Conservation (phyloP, 1,140 invertebrate genomes). For the Nebria ingens region DNA sequence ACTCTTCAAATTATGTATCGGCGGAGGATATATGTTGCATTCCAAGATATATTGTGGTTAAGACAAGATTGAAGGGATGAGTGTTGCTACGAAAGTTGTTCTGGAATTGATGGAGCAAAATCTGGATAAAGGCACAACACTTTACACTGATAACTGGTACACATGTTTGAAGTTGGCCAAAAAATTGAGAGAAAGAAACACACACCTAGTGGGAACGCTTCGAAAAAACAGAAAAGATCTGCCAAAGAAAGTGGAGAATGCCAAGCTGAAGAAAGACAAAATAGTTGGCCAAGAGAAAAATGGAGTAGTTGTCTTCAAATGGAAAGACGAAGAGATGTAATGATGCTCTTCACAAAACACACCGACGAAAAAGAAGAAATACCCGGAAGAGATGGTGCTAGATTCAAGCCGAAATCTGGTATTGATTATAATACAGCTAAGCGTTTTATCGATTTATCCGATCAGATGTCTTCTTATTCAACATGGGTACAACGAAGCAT, state of each 20-base stretch:
- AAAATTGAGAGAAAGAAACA: too few relatives aligned
- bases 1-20: neutral
- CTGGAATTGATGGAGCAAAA: slow-evolving; percentile 5
- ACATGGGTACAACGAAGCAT: neutral
- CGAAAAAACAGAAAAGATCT: slow-evolving; percentile 2
- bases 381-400: neutral
- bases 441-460: slow-evolving; percentile 18
- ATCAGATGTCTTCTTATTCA: slow-evolving; percentile 15
- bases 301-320: slow-evolving; percentile 18
- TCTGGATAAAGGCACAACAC: slow-evolving; percentile 7
- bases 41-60: slow-evolving; percentile 8
- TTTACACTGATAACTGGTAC: slow-evolving; percentile 15
- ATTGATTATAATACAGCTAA: slow-evolving; percentile 18
- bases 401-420: slow-evolving; percentile 12
- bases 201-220: slow-evolving; percentile 6
- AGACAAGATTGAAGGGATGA: slow-evolving; percentile 5
- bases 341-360: slow-evolving; percentile 20
- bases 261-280: too few relatives aligned
- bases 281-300: slow-evolving; percentile 15
- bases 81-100: slow-evolving; percentile 10
- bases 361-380: slow-evolving; percentile 14
- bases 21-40: neutral
- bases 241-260: slow-evolving; percentile 13
- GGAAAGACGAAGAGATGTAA: slow-evolving; percentile 25
- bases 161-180: slow-evolving; percentile 13